Conservation (phyloP, 2,113 vertebrate species). For the Sclerurus mexicanus region DNA sequence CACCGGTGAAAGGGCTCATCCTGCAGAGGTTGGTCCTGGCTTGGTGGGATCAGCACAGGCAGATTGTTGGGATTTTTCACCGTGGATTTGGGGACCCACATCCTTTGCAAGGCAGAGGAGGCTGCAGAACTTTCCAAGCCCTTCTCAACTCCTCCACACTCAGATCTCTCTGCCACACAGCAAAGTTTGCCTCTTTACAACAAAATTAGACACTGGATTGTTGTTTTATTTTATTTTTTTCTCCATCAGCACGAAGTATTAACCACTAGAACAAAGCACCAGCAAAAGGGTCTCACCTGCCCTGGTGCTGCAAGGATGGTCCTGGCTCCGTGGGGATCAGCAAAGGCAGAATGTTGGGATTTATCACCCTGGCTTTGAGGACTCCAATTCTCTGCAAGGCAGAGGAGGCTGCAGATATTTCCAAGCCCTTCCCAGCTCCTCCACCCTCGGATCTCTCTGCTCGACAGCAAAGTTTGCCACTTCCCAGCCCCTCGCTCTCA, state of each 20-base stretch:
- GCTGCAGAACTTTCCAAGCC: background rate
- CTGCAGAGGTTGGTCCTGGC: background rate
- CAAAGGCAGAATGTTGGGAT: background rate
- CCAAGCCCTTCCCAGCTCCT: background rate
- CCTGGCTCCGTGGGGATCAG: accelerated
- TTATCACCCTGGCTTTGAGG: accelerated
- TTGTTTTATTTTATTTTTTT: background rate
- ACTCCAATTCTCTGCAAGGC: too few species aligned
- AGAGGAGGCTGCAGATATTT: background rate
- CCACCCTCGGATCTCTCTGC: background rate
- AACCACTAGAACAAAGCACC: background rate
- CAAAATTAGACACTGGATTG: background rate
- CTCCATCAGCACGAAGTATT: background rate
- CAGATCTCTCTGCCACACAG: background rate
- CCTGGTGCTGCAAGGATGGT: accelerated
- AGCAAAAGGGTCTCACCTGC: accelerated
- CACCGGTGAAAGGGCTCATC: accelerated
- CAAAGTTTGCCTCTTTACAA: background rate
- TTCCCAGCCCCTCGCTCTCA: slow-evolving; percentile 35
- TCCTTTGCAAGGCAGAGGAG: too few species aligned
- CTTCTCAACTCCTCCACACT: background rate
- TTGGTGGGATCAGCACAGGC: too few species aligned
- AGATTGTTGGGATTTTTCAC: background rate
- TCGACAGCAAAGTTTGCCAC: slow-evolving; percentile 12
- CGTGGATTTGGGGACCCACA: accelerated